These are phyloP conservation scores for Brienomyrus longianalis DNA, from an alignment of 2,113 vertebrate genomes.

Conservation along the genomic window DNA sequence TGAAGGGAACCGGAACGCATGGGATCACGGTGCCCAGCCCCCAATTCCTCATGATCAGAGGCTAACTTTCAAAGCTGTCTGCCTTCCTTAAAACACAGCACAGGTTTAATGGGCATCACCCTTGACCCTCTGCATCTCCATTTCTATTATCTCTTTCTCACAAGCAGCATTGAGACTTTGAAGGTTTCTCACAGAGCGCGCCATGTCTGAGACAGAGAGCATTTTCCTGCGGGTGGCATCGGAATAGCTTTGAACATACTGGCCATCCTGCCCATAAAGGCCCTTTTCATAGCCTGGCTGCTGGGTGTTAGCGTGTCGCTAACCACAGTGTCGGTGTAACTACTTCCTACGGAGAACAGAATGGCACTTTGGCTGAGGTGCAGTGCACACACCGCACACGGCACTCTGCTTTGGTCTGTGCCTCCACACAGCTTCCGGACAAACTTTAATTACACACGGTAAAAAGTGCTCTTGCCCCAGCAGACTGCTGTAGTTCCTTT, in stretches of 20 bases:
- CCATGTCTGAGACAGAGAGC: not conserved
- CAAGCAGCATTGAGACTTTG: not conserved
- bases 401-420: not conserved
- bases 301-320: not conserved
- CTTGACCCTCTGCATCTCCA: not conserved
- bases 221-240: not conserved
- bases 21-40: not conserved
- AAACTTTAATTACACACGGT: not conserved
- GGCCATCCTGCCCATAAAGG: not conserved
- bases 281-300: not conserved
- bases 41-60: not conserved
- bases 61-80: not conserved
- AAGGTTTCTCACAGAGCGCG: not conserved
- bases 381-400: not conserved
- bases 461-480: not conserved
- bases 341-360: not conserved
- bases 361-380: not conserved
- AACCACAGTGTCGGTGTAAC: not conserved
- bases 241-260: not conserved
- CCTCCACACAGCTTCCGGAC: not conserved
- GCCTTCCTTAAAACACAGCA: not conserved
- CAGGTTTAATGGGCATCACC: not conserved
- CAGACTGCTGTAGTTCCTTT: not conserved
- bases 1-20: not conserved
- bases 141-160: not conserved